Evolutionary conservation across 2,797 vertebrate genomes (phyloP), one percentile per base, ranked within the genome.

Genomic region (Antennarius maculatus): DNA sequence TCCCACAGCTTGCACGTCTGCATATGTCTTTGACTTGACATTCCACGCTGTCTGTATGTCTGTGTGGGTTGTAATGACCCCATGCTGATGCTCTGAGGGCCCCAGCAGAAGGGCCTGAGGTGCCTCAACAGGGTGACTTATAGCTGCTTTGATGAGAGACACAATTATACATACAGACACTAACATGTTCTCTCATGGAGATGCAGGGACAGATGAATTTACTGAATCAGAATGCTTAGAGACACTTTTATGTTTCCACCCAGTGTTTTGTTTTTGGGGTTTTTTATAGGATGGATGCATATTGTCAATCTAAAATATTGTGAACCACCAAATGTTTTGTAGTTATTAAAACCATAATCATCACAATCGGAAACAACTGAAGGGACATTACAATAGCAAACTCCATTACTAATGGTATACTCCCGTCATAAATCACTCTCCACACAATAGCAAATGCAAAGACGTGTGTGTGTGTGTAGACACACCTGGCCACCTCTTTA

Each of bases 11-110:
- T 77, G 60, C 72, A 63, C 69, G 64, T 85, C 78, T 83, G 71
- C 65, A 68, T 84, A 73, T 87, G 89, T 88, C 89, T 91, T 92
- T 93, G 81, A 86, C 69, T 71, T 91, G 92, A 92, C 90, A 89
- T 92, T 91, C 82, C 69, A 61, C 57, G 17, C 48, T 66, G 72
- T 74, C 73, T 81, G 66, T 59, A 52, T 83, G 80, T 90, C 83
- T 76, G 75, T 76, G 75, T 83, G 76, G 79, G 84, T 84, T 77
- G 83, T 68, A 74, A 76, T 86, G 88, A 90, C 82, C 88, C 83
- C 87, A 84, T 80, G 82, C 87, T 89, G 88, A 72, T 89, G 79
- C 83, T 89, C 76, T 71, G 31, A 57, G 79, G 87, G 87, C 78
- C 61, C 71, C 62, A 69, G 67, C 72, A 85, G 59, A 74, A 80